A percentile compares a stretch with the other conserved stretches of the same genome.
Evolutionary conservation across 2,797 vertebrate genomes (phyloP).

Genomic region (Buceros bicornis): DNA sequence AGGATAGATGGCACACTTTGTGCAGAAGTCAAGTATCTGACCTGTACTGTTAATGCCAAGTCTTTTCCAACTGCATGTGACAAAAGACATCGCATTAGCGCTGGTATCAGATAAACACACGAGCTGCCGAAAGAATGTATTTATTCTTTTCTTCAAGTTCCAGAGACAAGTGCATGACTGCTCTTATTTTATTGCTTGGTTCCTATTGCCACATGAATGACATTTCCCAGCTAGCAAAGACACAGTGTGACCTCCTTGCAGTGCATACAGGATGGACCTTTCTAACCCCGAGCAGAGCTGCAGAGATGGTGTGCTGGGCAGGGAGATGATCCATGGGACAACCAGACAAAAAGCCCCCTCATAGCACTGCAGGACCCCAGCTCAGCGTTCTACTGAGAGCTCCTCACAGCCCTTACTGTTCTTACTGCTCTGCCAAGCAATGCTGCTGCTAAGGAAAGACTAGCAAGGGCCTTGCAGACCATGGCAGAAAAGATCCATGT

Average conservation of each 20-base stretch:
- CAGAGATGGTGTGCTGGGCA: rapidly evolving
- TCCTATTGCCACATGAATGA: neutral
- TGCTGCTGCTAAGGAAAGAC: neutral
- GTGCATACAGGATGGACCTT: neutral
- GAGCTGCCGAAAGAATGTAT: neutral
- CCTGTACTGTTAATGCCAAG: rapidly evolving
- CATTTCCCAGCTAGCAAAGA: neutral
- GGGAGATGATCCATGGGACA: neutral
- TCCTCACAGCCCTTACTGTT: neutral
- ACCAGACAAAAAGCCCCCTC: neutral
- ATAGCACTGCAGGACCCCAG: neutral
- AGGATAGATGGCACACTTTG: neutral
- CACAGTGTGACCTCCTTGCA: too few species aligned
- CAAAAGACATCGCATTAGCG: rapidly evolving
- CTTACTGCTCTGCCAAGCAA: neutral
- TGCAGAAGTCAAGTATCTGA: rapidly evolving
- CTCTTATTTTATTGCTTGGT: neutral
- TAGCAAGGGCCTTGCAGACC: neutral
- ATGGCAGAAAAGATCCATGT: neutral
- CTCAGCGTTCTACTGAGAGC: neutral
- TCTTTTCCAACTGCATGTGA: rapidly evolving
- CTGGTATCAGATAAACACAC: neutral
- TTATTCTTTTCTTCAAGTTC: neutral
- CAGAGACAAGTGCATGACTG: neutral
- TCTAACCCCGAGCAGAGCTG: neutral